Evolutionary conservation across 2,797 vertebrate genomes (phyloP).

Genomic region (Pseudomugil gertrudae): DNA sequence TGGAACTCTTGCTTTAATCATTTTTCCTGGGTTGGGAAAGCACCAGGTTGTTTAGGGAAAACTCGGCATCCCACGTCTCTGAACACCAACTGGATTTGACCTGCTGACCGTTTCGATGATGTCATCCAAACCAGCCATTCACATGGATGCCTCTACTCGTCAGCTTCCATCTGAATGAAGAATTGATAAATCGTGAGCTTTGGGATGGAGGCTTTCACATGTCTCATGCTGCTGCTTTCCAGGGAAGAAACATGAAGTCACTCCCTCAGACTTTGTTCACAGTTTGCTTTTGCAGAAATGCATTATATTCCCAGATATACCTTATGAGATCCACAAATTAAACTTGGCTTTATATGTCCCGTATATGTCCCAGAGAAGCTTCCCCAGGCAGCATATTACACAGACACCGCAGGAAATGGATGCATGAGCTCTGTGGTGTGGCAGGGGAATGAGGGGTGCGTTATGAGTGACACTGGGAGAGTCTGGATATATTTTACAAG

Average conservation of each 20-base stretch:
- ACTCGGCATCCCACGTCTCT: too few species aligned
- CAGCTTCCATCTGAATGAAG: not conserved
- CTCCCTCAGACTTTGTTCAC: conserved; percentile 16
- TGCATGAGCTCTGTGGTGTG: conserved; percentile 3
- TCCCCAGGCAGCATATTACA: conserved; percentile 30
- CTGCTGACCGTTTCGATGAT: too few species aligned
- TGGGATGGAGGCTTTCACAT: not conserved
- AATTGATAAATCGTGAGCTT: not conserved
- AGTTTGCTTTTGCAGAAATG: conserved; percentile 45
- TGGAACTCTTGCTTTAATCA: too few species aligned
- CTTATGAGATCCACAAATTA: conserved; percentile 41
- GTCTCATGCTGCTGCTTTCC: not conserved
- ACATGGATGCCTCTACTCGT: not conserved
- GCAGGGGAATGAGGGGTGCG: not conserved
- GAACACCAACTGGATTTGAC: too few species aligned
- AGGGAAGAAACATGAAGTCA: conserved; percentile 1
- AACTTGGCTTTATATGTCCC: conserved; percentile 24
- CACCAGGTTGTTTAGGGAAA: too few species aligned
- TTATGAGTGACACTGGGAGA: conserved; percentile 7
- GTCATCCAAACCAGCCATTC: not conserved
- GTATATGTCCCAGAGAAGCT: conserved; percentile 40
- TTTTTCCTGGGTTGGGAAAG: too few species aligned
- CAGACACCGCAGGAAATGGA: conserved; percentile 42
- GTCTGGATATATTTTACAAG: conserved; percentile 1
- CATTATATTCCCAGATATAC: conserved; percentile 36